These are phyloP conservation scores for Erythrocercus mccallii DNA, from an alignment of 2,113 vertebrate species.

Conservation along the genomic window DNA sequence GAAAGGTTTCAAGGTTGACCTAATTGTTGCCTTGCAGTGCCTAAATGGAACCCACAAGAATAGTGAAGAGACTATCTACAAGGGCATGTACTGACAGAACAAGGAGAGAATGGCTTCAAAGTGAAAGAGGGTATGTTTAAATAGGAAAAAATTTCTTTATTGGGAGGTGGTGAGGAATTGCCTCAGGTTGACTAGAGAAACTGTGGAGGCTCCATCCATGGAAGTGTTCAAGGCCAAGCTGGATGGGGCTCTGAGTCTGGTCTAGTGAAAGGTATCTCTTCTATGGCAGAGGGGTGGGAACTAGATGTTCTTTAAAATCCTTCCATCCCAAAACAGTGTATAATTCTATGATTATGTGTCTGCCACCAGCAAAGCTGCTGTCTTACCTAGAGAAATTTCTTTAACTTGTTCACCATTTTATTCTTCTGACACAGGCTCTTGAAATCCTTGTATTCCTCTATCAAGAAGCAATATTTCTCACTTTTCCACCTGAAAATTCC, in stretches of 20 bases:
- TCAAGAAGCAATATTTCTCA: neutral
- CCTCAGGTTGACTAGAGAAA: neutral
- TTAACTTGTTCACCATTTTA: fast-evolving
- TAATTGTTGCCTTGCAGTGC: neutral
- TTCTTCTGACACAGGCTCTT: neutral
- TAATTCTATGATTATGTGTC: neutral
- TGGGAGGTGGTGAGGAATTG: neutral
- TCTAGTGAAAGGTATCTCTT: neutral
- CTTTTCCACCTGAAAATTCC: neutral
- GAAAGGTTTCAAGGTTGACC: neutral
- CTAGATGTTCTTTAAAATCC: neutral
- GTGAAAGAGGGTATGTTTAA: neutral
- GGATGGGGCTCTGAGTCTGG: neutral
- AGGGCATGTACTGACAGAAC: neutral
- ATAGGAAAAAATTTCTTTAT: neutral
- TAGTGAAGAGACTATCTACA: neutral
- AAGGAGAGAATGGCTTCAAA: neutral
- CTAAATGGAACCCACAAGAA: neutral
- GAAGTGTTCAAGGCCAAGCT: neutral
- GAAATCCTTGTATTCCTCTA: neutral
- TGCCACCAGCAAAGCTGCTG: neutral
- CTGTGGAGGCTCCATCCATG: neutral
- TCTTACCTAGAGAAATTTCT: neutral
- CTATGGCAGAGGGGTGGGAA: neutral
- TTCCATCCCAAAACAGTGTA: neutral